Evolutionary conservation across 2,113 vertebrate genomes (phyloP).

Genomic region (Laterallus jamaicensis): DNA sequence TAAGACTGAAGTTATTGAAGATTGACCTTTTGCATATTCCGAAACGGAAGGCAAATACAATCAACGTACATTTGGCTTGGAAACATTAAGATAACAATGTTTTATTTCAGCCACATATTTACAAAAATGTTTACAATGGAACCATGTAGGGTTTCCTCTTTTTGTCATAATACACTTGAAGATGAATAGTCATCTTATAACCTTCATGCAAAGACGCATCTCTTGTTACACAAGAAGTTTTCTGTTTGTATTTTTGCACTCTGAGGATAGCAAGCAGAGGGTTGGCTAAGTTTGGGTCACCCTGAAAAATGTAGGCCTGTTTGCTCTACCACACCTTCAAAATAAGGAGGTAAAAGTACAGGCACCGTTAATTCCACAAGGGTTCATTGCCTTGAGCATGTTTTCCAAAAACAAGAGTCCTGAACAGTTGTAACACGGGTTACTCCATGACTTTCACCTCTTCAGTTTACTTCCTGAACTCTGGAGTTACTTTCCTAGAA

Average conservation of each 20-base stretch:
- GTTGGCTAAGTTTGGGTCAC: conserved; percentile 30
- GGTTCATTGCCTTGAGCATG: conserved; percentile 16
- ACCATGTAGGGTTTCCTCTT: conserved; percentile 32
- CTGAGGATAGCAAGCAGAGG: conserved; percentile 21
- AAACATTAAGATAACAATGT: conserved; percentile 71
- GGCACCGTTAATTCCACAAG: conserved; percentile 50
- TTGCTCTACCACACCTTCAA: conserved; percentile 52
- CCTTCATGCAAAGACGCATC: conserved; percentile 46
- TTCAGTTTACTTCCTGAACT: conserved; percentile 58
- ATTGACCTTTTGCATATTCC: conserved; percentile 62
- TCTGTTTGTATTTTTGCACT: background rate
- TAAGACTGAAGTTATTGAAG: conserved; percentile 15
- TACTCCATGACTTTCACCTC: conserved; percentile 44
- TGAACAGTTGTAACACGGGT: conserved; percentile 29
- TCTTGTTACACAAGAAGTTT: conserved; percentile 56
- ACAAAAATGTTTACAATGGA: conserved; percentile 58
- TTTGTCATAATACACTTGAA: conserved; percentile 49
- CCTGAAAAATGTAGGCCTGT: conserved; percentile 49
- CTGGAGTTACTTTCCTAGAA: conserved; percentile 61
- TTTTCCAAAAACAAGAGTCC: conserved; percentile 48
- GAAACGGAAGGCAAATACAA: conserved; percentile 42
- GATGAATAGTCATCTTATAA: conserved; percentile 68
- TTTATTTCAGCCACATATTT: conserved; percentile 72
- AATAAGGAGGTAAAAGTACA: conserved; percentile 68
- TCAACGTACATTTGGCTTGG: conserved; percentile 69